A percentile compares a stretch with the other conserved stretches of the same genome.
Evolutionary conservation across 1,140 invertebrate species (phyloP).

Genomic region (Drosophila kikkawai): DNA sequence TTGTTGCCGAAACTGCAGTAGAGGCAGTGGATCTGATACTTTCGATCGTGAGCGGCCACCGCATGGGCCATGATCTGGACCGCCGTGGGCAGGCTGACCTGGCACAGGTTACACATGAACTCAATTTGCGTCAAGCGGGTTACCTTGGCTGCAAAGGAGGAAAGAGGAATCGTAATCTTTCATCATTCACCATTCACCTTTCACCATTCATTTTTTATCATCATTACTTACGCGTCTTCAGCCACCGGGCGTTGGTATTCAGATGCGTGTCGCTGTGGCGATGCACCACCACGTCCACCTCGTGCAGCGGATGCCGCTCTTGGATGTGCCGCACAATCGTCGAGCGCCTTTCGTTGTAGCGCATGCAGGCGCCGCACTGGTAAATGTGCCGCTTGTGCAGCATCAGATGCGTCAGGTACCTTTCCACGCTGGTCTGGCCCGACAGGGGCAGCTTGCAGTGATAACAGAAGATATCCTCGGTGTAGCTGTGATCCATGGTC

Average conservation of each 20-base stretch:
- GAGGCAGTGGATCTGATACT: conserved; percentile 35
- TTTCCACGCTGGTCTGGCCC: neutral
- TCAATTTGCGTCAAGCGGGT: neutral
- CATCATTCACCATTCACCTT: no score
- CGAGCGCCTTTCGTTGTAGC: conserved; percentile 6
- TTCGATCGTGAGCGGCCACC: conserved; percentile 9
- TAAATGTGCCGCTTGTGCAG: conserved; percentile 60
- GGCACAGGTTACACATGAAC: conserved; percentile 53
- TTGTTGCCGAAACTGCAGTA: conserved; percentile 8
- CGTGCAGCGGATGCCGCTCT: conserved; percentile 2
- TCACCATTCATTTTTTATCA: no score
- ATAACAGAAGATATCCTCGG: conserved; percentile 9
- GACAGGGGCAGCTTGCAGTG: conserved; percentile 20
- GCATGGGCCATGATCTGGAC: conserved; percentile 22
- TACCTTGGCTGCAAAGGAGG: neutral
- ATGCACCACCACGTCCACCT: conserved; percentile 43
- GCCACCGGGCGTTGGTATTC: conserved; percentile 25
- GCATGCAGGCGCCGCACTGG: conserved; percentile 51
- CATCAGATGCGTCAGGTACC: conserved; percentile 34
- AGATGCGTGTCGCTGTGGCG: neutral
- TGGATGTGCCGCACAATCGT: conserved; percentile 53
- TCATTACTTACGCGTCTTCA: conserved; percentile 21
- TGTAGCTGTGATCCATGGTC: conserved; percentile 17
- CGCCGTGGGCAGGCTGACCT: neutral
- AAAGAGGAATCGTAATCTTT: neutral